A percentile compares a stretch with the other conserved stretches of the same genome.
Conservation (phyloP, 2,797 vertebrate species). For the Anisognathus igniventris region DNA sequence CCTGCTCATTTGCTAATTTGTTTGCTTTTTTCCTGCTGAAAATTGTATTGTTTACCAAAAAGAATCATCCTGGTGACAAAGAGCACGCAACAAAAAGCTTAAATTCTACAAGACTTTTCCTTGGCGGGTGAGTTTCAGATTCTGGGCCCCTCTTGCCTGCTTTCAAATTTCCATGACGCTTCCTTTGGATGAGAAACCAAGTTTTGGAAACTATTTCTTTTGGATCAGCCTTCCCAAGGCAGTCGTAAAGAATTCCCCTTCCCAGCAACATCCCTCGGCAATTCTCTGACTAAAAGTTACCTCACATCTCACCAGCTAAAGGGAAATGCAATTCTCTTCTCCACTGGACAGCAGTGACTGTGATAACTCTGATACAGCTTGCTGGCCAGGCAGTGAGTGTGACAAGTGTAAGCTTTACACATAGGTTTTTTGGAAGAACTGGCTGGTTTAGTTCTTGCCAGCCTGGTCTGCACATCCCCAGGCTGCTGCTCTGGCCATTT, state of each 20-base stretch:
- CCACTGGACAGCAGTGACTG: not conserved
- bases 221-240: conserved; percentile 56
- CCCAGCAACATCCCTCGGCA: conserved; percentile 35
- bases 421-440: not conserved
- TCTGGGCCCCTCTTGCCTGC: conserved; percentile 37
- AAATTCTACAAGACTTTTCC: conserved; percentile 17
- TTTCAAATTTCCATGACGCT: conserved; percentile 63
- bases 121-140: not conserved
- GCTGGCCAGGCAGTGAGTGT: not conserved
- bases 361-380: not conserved
- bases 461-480: conserved; percentile 31
- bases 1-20: not conserved
- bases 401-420: conserved; percentile 20
- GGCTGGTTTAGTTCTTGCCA: not conserved
- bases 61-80: not conserved
- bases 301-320: conserved; percentile 32
- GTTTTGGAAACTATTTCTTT: conserved; percentile 63
- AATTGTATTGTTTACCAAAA: not conserved
- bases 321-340: not conserved
- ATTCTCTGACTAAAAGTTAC: conserved; percentile 40
- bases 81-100: not conserved
- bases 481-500: conserved; percentile 42
- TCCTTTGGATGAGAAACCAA: conserved; percentile 53
- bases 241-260: conserved; percentile 53
- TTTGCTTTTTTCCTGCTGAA: not conserved